phyloP scores from a whole-genome alignment of 2,797 vertebrate genomes.

The Chiroxiphia lanceolata region DNA sequence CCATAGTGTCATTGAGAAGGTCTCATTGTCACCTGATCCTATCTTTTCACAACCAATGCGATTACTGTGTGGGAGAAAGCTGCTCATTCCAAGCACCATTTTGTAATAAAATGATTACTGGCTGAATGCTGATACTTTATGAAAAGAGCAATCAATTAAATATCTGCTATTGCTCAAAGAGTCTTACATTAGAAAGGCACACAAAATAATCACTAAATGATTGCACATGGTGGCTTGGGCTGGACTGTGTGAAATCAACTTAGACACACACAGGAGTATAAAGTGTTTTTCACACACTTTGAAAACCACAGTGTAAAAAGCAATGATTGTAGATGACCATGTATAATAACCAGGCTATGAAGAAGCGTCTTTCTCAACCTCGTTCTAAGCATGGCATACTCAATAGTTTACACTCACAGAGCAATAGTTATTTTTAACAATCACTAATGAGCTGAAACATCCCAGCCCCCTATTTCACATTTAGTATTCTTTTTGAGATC shows the following conservation, averaged over 20 bases:
- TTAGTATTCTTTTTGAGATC: slow-evolving; percentile 6
- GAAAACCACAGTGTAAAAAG: slow-evolving; percentile 13
- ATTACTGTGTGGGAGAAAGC: slow-evolving; percentile 33
- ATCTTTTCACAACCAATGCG: slow-evolving; percentile 33
- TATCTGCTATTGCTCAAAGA: not conserved
- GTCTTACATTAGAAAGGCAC: not conserved
- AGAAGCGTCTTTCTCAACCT: not conserved
- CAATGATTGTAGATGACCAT: not conserved
- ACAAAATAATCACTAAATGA: slow-evolving; percentile 11
- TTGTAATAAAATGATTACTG: slow-evolving; percentile 54
- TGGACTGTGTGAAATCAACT: slow-evolving; percentile 19
- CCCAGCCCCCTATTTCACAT: not conserved
- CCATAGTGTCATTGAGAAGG: slow-evolving; percentile 36
- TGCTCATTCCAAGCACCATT: slow-evolving; percentile 47
- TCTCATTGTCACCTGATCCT: slow-evolving; percentile 36
- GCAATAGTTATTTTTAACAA: slow-evolving; percentile 31
- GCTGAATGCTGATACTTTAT: slow-evolving; percentile 54
- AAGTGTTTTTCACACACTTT: slow-evolving; percentile 27
- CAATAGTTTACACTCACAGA: not conserved
- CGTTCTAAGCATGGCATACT: not conserved
- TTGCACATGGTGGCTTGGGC: not conserved
- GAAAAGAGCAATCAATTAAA: slow-evolving; percentile 48
- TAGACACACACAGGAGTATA: not conserved
- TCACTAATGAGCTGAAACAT: slow-evolving; percentile 17
- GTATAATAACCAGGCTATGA: not conserved